Conservation (phyloP, 2,113 vertebrate genomes). For the Emydocephalus ijimae region DNA sequence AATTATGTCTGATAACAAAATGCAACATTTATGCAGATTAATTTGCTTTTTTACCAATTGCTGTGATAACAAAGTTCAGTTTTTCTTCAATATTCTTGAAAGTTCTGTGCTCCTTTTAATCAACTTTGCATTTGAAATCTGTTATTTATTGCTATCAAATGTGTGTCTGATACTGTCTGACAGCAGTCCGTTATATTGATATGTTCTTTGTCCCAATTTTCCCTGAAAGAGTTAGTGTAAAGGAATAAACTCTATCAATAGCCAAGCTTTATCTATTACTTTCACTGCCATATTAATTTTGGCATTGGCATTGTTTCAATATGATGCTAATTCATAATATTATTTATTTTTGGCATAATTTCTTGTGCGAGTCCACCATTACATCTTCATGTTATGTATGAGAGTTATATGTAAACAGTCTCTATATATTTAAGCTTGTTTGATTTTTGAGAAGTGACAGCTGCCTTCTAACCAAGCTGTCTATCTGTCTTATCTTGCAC, state of each 20-base stretch:
- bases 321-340: not conserved
- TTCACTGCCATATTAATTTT: not conserved
- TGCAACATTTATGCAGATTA: not conserved
- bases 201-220: not conserved
- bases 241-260: not conserved
- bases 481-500: slow-evolving; percentile 26
- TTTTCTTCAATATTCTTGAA: not conserved
- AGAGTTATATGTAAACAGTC: not conserved
- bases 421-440: not conserved
- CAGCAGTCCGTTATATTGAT: not conserved
- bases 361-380: not conserved
- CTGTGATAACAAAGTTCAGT: not conserved
- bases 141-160: not conserved
- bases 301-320: not conserved
- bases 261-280: not conserved
- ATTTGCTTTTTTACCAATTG: not conserved
- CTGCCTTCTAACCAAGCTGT: not conserved
- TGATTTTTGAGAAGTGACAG: not conserved
- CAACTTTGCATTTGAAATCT: not conserved
- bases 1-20: not conserved
- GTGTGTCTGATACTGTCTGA: not conserved
- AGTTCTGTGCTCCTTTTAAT: not conserved
- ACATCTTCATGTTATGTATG: not conserved
- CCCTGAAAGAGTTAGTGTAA: not conserved
- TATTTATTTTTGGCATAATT: not conserved